Evolutionary conservation across 2,113 vertebrate species (phyloP), one percentile per base, ranked within the genome.

Genomic region (Meles meles): DNA sequence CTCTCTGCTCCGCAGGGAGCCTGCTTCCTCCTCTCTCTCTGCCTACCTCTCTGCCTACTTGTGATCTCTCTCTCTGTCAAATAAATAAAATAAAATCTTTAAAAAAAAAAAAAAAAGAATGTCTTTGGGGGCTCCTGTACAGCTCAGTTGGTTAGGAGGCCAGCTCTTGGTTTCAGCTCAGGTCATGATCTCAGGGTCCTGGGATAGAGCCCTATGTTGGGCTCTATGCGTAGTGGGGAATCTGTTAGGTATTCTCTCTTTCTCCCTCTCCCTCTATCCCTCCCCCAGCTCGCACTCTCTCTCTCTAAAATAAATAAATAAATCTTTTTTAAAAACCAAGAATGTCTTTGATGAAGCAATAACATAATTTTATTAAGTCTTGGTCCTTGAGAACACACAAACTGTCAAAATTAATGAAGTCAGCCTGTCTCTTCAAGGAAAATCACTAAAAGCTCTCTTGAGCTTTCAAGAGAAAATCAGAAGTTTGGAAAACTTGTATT

Each of bases 401-500:
- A 74, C 37, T 96, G 82, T 77, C 42, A 85, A 82, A 95, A 92
- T 65, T 44, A 89, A 83, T 44, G 27, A 87, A 93, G 67, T 77
- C 59, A 96, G 44, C 52, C 59, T 79, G 34, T 71, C 61, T 61
- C 37, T 94, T 96, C 85, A 86, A 93, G 44, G 55, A 90, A 94
- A 82, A 37, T 37, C 49, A 90, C 42, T 92, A 71, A 63, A 18
- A 93, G 57, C n/a, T n/a, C n/a, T n/a, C n/a, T n/a, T 72, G 49
- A 85, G 20, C 42, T 89, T 93, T 90, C 37, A 74, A 85, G 57
- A 95, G 55, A 97, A 81, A 95, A 88, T 92, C 47, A 74, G 25
- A 95, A 80, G 69, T 96, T 91, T 84, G 49, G 25, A 91, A 94
- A 95, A 79, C 17, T 59, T 65, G 76, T 82, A 69, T 91, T 21